A percentile compares a stretch with the other conserved stretches of the same genome.
Evolutionary conservation across 2,797 vertebrate species (phyloP).

Genomic region (Austrolebias charrua): DNA sequence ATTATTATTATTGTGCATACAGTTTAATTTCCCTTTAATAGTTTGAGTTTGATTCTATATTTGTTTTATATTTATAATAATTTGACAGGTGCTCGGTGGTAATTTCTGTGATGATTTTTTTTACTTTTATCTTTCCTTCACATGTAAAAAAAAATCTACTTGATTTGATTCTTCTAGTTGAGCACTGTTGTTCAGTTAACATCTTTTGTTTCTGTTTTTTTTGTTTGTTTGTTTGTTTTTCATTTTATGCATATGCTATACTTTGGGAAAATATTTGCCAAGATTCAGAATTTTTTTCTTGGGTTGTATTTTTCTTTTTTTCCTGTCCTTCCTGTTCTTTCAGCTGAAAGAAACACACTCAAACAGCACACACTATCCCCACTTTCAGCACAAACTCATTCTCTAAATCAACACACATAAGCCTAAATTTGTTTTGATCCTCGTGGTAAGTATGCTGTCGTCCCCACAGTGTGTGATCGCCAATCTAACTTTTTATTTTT

Average conservation of each 20-base stretch:
- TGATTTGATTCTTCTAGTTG: no score
- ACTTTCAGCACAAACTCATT: neutral
- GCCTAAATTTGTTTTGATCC: neutral
- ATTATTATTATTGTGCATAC: neutral
- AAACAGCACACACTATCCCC: neutral
- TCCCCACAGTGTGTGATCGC: slow-evolving; percentile 35
- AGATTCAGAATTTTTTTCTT: no score
- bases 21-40: neutral
- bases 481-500: slow-evolving; percentile 61
- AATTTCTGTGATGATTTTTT: neutral
- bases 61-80: no score
- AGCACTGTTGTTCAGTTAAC: no score
- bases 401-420: slow-evolving; percentile 13
- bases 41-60: no score
- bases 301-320: neutral
- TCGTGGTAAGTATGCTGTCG: slow-evolving; percentile 71
- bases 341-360: neutral
- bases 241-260: no score
- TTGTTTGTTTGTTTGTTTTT: no score
- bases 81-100: no score
- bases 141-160: no score
- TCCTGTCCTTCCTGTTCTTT: neutral
- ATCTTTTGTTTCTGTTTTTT: no score
- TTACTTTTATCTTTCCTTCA: neutral
- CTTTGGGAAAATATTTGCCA: no score